Base-by-base conservation (phyloP, 2,113 vertebrate species). In the Melanerpes formicivorus region DNA sequence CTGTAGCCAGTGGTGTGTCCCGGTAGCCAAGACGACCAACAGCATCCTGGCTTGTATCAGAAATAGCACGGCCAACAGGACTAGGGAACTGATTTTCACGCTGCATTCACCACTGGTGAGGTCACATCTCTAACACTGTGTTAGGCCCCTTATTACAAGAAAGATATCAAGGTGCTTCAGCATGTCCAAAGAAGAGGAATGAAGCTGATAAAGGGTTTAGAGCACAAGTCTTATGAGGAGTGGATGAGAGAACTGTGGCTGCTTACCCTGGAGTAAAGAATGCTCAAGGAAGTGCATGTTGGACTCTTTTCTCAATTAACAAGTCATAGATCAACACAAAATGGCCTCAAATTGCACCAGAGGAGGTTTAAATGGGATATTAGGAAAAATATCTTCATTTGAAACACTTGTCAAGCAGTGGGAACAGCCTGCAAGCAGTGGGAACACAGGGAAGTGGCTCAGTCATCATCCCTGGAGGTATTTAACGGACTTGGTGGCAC, bases 31-130 rank as follows among this genome's bases (percentile, higher is more conserved):
- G 14, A 79, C 64, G 14, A 44, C 5, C 72, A 85, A 32, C 1
- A 4, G 71, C n/a, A 58, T 15, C 42, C 5, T 59, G 21, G 12
- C 16, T 10, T 62, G 14, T 42, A 44, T 34, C 18, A 69, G 29
- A 2, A 63, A 70, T 4, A 44, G 21, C 4, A 25, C 21, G 30
- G 30, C 19, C 30, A 71, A 30, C 19, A 78, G 48, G 30, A 62
- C 2, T 0, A 62, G 18, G 4, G 12, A 34, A 26, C 34, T 3
- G 15, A 34, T 25, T 1, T 0, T 44, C 1, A 6, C 18, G 7
- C 29, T 52, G 5, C 22, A 42, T 40, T 58, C 9, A 10, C 37
- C 29, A 67, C 42, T 22, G 18, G 65, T 46, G 29, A 46, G 18
- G 37, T 26, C 17, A 13, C 63, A 42, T 26, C 34, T 27, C 11